Evolutionary conservation across 2,797 vertebrate species (phyloP).

Genomic region (Halcyon smyrnensis): DNA sequence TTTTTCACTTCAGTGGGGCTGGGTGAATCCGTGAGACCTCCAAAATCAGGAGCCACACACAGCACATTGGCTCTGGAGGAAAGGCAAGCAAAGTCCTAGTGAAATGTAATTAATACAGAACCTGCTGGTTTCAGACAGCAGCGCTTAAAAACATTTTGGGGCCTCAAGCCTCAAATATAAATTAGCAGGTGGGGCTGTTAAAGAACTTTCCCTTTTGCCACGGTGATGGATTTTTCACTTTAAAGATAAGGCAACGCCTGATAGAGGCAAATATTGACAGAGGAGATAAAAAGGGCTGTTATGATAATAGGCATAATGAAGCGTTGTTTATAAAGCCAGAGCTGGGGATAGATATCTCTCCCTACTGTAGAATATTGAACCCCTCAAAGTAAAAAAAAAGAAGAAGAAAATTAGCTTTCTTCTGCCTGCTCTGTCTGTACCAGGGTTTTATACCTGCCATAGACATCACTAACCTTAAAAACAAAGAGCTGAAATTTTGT

Average conservation of each 20-base stretch:
- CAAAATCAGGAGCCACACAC: rapidly evolving
- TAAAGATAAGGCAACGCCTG: constrained; percentile 29
- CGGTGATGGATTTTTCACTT: constrained; percentile 28
- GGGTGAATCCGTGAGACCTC: rapidly evolving
- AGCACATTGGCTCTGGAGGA: neutral
- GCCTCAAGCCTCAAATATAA: neutral
- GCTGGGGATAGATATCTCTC: neutral
- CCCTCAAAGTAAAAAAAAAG: neutral
- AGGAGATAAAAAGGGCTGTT: constrained; percentile 58
- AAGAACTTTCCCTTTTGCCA: neutral
- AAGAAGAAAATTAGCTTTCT: neutral
- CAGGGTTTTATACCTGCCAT: neutral
- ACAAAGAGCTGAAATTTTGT: neutral
- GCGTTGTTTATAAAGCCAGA: constrained; percentile 33
- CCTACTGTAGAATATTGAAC: neutral
- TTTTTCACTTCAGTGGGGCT: neutral
- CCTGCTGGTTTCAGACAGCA: neutral
- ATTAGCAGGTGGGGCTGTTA: neutral
- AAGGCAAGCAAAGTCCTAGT: rapidly evolving
- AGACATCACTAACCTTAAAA: neutral
- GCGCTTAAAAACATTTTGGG: neutral
- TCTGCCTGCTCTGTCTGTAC: neutral
- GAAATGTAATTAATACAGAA: neutral
- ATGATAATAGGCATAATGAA: constrained; percentile 64
- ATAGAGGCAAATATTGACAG: constrained; percentile 60